Conservation (phyloP, 2,797 vertebrate genomes). For the Megaceryle alcyon region DNA sequence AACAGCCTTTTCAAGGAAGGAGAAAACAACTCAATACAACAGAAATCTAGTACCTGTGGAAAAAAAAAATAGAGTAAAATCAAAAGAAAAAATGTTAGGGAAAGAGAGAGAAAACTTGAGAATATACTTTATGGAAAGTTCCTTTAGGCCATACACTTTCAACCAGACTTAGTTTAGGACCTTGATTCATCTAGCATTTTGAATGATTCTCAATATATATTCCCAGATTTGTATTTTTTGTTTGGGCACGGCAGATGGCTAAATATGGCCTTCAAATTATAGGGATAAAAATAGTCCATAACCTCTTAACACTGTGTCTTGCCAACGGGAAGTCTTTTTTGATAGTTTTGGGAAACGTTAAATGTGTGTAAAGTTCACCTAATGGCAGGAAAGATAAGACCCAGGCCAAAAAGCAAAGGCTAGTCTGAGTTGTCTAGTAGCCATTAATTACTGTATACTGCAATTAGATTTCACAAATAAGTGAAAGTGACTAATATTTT, state of each 20-base stretch:
- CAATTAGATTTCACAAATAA: constrained; percentile 34
- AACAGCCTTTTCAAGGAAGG: not conserved
- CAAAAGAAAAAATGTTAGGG: not conserved
- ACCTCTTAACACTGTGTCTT: not conserved
- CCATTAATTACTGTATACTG: constrained; percentile 23
- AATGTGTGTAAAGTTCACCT: not conserved
- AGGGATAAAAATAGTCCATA: not conserved
- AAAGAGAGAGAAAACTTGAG: not conserved
- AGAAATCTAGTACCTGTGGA: not conserved
- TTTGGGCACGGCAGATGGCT: not conserved
- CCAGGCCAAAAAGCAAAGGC: not conserved
- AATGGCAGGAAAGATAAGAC: not conserved
- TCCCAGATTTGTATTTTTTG: not conserved
- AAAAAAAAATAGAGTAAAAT: not conserved
- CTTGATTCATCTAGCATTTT: not conserved
- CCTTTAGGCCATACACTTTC: not conserved
- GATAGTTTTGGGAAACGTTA: not conserved
- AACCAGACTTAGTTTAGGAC: not conserved
- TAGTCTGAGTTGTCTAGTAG: not conserved
- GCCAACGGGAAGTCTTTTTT: not conserved
- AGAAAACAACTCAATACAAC: not conserved
- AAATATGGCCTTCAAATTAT: not conserved
- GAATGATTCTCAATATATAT: not conserved
- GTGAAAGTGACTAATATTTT: constrained; percentile 57
- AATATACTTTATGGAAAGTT: not conserved